phyloP scores from a whole-genome alignment of 2,888 invertebrate genomes.

The Apodemia duryi region DNA sequence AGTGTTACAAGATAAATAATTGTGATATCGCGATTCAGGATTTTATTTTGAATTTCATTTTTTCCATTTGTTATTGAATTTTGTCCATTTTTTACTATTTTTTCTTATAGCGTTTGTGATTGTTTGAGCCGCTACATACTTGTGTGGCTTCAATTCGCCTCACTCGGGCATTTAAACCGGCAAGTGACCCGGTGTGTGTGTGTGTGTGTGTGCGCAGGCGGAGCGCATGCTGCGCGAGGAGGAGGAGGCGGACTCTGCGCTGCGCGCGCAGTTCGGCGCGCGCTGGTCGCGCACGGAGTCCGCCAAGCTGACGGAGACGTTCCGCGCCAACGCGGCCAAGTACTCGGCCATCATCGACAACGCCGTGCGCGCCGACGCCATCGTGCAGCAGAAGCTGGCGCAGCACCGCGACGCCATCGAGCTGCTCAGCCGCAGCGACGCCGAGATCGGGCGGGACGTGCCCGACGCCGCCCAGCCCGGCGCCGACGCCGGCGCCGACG shows the following conservation, averaged over 20 bases:
- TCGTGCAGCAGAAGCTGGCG: conserved; percentile 92
- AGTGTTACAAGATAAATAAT: no score
- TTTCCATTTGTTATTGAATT: no score
- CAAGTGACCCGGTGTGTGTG: no score
- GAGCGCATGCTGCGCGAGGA: conserved; percentile 94
- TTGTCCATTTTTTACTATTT: no score
- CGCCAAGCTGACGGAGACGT: conserved; percentile 91
- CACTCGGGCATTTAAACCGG: no score
- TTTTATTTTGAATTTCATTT: no score
- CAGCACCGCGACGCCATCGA: conserved; percentile 85
- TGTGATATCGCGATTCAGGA: no score
- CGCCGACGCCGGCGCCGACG: conserved; percentile 82
- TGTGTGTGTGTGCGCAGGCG: conserved; percentile 59
- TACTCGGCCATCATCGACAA: conserved; percentile 96
- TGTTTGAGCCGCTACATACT: no score
- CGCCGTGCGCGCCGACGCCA: conserved; percentile 89
- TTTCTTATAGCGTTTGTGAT: no score
- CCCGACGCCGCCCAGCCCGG: conserved; percentile 74
- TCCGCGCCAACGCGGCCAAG: conserved; percentile 92
- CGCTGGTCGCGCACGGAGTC: conserved; percentile 96
- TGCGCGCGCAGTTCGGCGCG: conserved; percentile 94
- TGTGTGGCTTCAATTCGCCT: no score
- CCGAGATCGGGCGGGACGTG: conserved; percentile 84
- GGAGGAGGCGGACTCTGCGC: conserved; percentile 91
- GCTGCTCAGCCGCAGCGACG: conserved; percentile 87